Percentiles rank a stretch among this genome's conserved stretches.
Evolutionary conservation across 2,888 invertebrate genomes (phyloP).

Genomic region (Agonopterix alstromeriana): DNA sequence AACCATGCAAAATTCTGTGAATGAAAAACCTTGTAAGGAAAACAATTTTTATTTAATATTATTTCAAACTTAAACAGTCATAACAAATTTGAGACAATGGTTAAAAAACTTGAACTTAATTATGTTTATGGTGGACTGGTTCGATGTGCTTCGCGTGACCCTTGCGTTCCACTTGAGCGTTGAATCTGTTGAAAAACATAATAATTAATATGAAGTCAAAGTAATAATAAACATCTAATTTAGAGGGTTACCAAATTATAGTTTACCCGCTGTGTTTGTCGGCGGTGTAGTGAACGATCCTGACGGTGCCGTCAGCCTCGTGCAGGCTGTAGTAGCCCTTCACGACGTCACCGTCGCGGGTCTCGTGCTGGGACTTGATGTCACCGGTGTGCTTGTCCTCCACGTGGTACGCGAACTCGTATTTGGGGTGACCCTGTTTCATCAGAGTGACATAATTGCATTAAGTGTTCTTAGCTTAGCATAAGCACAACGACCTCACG

Average conservation of each 20-base stretch:
- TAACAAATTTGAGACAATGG: no score
- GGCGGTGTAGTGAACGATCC: conserved; percentile 28
- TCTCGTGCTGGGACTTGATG: conserved; percentile 59
- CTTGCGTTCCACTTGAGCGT: conserved; percentile 24
- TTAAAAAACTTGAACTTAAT: no score
- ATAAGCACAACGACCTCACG: no score
- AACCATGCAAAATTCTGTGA: no score
- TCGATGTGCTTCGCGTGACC: conserved; percentile 23
- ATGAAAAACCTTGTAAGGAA: no score
- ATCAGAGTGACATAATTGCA: neutral
- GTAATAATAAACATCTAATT: neutral
- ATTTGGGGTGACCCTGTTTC: conserved; percentile 26
- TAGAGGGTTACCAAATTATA: neutral
- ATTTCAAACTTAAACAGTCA: no score
- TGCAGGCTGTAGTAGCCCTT: conserved; percentile 73
- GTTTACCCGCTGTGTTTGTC: conserved; percentile 37
- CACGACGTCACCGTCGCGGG: conserved; percentile 71
- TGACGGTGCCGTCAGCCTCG: conserved; percentile 65
- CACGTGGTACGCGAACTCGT: conserved; percentile 60
- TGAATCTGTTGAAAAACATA: conserved; percentile 13
- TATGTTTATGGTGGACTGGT: conserved; percentile 13
- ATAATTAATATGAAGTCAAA: neutral
- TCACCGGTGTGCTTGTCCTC: conserved; percentile 68
- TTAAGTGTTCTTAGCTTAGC: neutral
- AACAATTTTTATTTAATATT: no score